Evolutionary conservation across 2,888 invertebrate species (phyloP).

Genomic region (Sinohyriopsis cumingii): DNA sequence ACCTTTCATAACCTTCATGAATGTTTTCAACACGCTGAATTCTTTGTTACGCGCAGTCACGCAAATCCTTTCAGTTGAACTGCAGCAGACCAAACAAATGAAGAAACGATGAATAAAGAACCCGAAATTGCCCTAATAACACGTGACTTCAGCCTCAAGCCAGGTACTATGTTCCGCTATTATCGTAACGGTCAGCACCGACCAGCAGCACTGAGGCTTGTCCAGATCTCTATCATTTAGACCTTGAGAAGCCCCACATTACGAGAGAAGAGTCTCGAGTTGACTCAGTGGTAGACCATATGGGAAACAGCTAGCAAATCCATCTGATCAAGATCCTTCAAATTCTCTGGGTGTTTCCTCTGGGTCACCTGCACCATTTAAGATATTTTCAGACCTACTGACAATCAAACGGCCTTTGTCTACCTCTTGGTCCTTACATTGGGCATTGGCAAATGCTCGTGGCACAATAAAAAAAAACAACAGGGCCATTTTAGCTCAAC

Average conservation of each 20-base stretch:
- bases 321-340: slow-evolving; percentile 8
- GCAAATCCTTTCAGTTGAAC: slow-evolving; percentile 35
- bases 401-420: slow-evolving; percentile 2
- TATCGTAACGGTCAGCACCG: slow-evolving; percentile 31
- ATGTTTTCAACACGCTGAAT: slow-evolving; percentile 18
- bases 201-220: slow-evolving; percentile 8
- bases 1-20: slow-evolving; percentile 3
- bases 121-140: slow-evolving; percentile 36
- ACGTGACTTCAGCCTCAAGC: slow-evolving; percentile 26
- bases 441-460: too few species aligned
- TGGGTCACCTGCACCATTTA: slow-evolving; percentile 6
- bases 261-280: slow-evolving; percentile 5
- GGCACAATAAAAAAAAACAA: too few species aligned
- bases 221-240: neutral
- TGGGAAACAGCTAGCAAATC: slow-evolving; percentile 26
- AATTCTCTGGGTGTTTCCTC: slow-evolving; percentile 20
- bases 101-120: slow-evolving; percentile 33
- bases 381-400: slow-evolving; percentile 13
- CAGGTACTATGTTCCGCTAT: slow-evolving; percentile 27
- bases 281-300: slow-evolving; percentile 5
- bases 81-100: slow-evolving; percentile 31
- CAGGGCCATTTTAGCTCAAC: too few species aligned
- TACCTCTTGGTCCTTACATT: too few species aligned
- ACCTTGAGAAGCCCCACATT: slow-evolving; percentile 3
- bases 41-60: slow-evolving; percentile 31